Evolutionary conservation across 2,797 vertebrate species (phyloP).

Genomic region (Spea hammondii): DNA sequence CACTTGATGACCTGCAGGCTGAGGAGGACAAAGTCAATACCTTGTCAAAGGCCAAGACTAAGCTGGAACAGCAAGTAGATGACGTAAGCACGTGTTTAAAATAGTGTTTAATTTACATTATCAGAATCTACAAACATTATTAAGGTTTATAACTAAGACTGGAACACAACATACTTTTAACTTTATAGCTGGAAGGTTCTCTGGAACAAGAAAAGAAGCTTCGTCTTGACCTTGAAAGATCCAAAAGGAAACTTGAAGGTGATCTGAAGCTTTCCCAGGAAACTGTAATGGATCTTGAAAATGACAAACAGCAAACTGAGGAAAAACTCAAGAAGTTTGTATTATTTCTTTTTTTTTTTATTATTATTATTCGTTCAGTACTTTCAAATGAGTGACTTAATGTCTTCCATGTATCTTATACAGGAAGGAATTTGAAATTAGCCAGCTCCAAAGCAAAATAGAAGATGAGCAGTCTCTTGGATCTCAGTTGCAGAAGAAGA

Average conservation of each 20-base stretch:
- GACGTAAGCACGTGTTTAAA: constrained; percentile 56
- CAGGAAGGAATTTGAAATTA: constrained; percentile 77
- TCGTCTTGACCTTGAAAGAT: constrained; percentile 66
- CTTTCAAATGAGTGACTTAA: neutral
- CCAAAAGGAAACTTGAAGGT: constrained; percentile 68
- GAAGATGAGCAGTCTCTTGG: constrained; percentile 75
- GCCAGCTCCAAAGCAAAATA: constrained; percentile 73
- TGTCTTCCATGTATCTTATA: neutral
- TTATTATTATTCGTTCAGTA: neutral
- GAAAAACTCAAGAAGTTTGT: constrained; percentile 61
- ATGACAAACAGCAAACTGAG: constrained; percentile 58
- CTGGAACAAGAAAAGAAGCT: constrained; percentile 71
- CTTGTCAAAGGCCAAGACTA: constrained; percentile 65
- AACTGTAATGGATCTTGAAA: constrained; percentile 69
- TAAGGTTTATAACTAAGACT: neutral
- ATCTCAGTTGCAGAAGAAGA: constrained; percentile 76
- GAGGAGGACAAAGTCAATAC: constrained; percentile 79
- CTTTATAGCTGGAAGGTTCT: constrained; percentile 65
- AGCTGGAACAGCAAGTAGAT: constrained; percentile 64
- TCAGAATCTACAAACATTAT: neutral
- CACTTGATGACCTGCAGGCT: constrained; percentile 80
- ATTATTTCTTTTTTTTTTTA: neutral
- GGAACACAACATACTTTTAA: neutral
- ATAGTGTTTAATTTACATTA: neutral
- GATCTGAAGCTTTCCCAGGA: constrained; percentile 68